Evolutionary conservation across 2,797 vertebrate genomes (phyloP).

Genomic region (Pempheris klunzingeri): DNA sequence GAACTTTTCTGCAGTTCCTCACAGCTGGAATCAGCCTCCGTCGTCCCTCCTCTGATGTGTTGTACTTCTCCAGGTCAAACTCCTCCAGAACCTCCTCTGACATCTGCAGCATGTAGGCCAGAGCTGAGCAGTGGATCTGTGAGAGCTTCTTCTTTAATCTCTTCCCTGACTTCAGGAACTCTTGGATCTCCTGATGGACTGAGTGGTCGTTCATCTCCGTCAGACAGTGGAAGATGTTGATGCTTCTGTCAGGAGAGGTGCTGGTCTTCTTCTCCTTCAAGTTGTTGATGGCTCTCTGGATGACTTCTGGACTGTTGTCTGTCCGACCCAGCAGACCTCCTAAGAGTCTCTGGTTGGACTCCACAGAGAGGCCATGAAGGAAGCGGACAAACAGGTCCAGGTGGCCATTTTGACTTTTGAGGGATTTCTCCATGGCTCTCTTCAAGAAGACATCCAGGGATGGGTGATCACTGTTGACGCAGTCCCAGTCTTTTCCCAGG

Average conservation of each 20-base stretch:
- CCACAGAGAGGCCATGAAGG: constrained; percentile 29
- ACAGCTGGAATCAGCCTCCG: too few species aligned
- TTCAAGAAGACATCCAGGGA: not conserved
- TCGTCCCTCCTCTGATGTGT: too few species aligned
- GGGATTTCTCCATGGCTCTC: not conserved
- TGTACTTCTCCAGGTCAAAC: constrained; percentile 9
- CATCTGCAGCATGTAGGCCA: constrained; percentile 35
- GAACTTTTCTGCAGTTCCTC: too few species aligned
- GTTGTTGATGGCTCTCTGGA: constrained; percentile 2
- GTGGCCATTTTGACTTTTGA: not conserved
- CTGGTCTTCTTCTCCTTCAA: constrained; percentile 19
- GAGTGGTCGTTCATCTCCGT: constrained; percentile 20
- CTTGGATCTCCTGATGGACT: not conserved
- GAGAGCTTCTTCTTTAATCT: constrained; percentile 8
- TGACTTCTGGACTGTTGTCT: not conserved
- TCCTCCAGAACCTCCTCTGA: constrained; percentile 31
- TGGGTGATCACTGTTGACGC: too few species aligned
- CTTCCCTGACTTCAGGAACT: constrained; percentile 12
- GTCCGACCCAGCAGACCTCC: constrained; percentile 6
- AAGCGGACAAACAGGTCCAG: constrained; percentile 25
- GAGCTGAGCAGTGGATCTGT: constrained; percentile 11
- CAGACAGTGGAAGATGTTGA: constrained; percentile 28
- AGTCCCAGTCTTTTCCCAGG: not conserved
- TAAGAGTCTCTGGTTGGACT: constrained; percentile 33
- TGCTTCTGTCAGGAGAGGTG: constrained; percentile 17